Base-by-base conservation (phyloP, 2,113 vertebrate genomes). In the Hepsetus odoe region DNA sequence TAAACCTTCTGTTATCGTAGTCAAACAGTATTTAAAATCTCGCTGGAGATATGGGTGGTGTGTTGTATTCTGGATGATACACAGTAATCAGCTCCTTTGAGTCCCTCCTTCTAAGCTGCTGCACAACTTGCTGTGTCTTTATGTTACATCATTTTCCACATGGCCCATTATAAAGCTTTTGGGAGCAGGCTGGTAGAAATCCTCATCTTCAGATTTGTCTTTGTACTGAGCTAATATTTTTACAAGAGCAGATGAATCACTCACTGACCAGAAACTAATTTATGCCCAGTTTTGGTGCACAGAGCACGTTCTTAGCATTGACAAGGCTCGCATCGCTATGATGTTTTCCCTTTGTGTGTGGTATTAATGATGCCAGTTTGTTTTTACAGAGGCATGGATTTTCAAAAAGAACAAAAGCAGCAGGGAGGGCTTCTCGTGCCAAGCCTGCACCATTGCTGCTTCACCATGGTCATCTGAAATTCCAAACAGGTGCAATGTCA, bases 71-170 rank as follows among this genome's bases (percentile, higher is more conserved):
- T 85, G 84, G 89, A 91, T 92, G 89, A 92, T 92, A 88, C 87
- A 89, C 87, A 83, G 84, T 91, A 92, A 92, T 93, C 90, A 89
- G 84, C 86, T 87, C 88, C 90, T 89, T 88, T 89, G 89, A 92
- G 90, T 89, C 85, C 72, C 77, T 84, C 53, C 80, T 81, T 80
- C 85, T 81, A 84, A 88, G 85, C 88, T 85, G 83, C 80, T 83
- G 83, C 85, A 88, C 87, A 86, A 88, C 85, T 90, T 86, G 66
- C 77, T 87, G 83, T 92, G 89, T 91, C 89, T 91, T 87, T 89
- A 83, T 89, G 85, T 92, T 92, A 90, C 90, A 91, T 94, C 90
- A 91, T 84, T 85, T 77, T 91, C 86, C 84, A 85, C 86, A 89
- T 88, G 85, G 86, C 91, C 87, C 80, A 74, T 87, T 84, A 89